Base-by-base conservation (phyloP, 2,888 invertebrate species). In the Eupithecia abbreviata region DNA sequence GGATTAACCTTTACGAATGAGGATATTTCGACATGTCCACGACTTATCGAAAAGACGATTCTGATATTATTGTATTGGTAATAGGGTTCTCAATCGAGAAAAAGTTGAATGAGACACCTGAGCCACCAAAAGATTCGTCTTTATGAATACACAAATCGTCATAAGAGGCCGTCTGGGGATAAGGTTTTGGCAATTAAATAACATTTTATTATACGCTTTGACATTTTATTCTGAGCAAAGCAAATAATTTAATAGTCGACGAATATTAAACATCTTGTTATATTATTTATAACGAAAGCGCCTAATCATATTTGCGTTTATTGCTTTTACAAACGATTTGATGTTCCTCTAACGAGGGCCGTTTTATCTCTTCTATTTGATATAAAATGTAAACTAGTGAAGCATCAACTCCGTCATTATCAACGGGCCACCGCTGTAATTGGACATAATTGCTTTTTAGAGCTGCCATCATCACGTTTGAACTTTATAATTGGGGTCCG, bases 271-370 rank as follows among this genome's bases (percentile, higher is more conserved):
- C 43, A 43, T 58, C 68, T 67, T 66, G 66, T 66, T 72, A 51
- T 51, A 51, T n/a, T 51, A 65, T 65, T n/a, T 51, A 65, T 65
- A 75, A 65, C 49, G 58, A 72, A 70, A 66, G 67, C 12, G 15
- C 15, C 18, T 71, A 66, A 76, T 75, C 30, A 71, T 70, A 69
- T 69, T 69, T 68, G 67, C 47, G 51, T 72, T 74, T 58, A 66
- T 72, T 70, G 47, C 55, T 67, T 73, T 72, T 67, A 75, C 43
- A 66, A 42, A 71, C 71, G 71, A 71, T 75, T 75, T 73, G 68
- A 86, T 85, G 84, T 85, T 85, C 83, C 78, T 83, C 85, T 90
- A 90, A 92, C 90, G 87, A 89, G 86, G 82, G 81, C 85, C 88
- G 88, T 90, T 91, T 89, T 87, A 88, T 88, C 84, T 85, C 82